Base-by-base conservation (phyloP, 30 jellyfish, hydroid and myxozoan genomes). In the Nemopilema nomurai region DNA sequence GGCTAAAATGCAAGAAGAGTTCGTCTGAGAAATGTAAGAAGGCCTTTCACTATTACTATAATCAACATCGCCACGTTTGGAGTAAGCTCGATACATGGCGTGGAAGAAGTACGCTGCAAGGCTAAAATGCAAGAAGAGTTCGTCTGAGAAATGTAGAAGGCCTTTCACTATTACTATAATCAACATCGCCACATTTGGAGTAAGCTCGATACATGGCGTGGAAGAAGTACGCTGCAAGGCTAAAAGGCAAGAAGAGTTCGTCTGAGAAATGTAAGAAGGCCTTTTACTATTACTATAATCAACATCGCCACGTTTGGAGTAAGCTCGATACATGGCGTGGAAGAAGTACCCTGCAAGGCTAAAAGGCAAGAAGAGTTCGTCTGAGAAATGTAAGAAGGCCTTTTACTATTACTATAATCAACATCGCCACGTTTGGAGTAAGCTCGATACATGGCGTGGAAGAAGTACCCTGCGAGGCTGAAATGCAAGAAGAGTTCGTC, bases 401-500 rank as follows among this genome's bases (percentile, higher is more conserved):
- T 13, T 3, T 41, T 13, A 13, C 13, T 41, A 41, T 41, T 13
- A 13, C 13, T 13, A 41, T 41, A 6, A 41, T 41, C 57, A 41
- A 6, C 9, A 41, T 70, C 67, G 26, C 85, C 81, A 62, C 80
- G 76, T n/a, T 79, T 68, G 62, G 89, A 77, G 75, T 86, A 71
- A 8, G 78, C 81, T 4, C 85, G 76, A 27, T 67, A 76, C 95
- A 86, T 86, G 23, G 95, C 29, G 18, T 72, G 69, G 70, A 66
- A 76, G 95, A 86, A 86, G 86, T 86, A 77, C 85, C 69, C 22
- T 0, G 81, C 76, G 0, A 86, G 65, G 87, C 95, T 86, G 85
- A 51, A 76, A 73, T n/a, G n/a, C n/a, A 28, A 26, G 73, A 71
- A 8, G 33, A 51, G 24, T 23, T 8, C 22, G 52, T 0, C 76